phyloP scores from a whole-genome alignment of 2,888 invertebrate genomes.

The Drosophila engyochracea region DNA sequence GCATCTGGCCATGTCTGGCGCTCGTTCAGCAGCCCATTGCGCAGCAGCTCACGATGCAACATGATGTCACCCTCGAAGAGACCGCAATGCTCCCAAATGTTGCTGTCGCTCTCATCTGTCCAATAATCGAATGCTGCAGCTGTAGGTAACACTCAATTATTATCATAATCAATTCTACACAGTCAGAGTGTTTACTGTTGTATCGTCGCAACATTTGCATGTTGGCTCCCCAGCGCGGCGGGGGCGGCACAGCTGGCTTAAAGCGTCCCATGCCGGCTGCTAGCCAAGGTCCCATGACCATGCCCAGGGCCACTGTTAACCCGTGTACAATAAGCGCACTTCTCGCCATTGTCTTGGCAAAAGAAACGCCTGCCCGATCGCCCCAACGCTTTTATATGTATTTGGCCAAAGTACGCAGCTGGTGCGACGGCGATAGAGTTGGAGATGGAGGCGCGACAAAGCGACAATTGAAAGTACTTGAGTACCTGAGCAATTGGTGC shows the following conservation, averaged over 20 bases:
- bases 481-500: constrained; percentile 31
- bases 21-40: constrained; percentile 86
- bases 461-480: constrained; percentile 59
- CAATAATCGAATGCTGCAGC: constrained; percentile 85
- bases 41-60: constrained; percentile 83
- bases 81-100: constrained; percentile 87
- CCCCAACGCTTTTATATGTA: constrained; percentile 62
- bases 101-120: constrained; percentile 85
- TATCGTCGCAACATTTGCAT: constrained; percentile 79
- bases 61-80: constrained; percentile 88
- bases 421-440: background rate
- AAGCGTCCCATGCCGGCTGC: constrained; percentile 42
- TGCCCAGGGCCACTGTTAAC: constrained; percentile 15
- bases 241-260: constrained; percentile 74
- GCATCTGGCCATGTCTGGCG: constrained; percentile 86
- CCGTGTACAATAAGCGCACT: constrained; percentile 40
- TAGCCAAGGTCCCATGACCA: constrained; percentile 10
- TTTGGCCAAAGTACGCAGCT: constrained; percentile 16
- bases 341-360: constrained; percentile 55
- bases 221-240: constrained; percentile 80
- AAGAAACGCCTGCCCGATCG: constrained; percentile 60
- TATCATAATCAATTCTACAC: constrained; percentile 3
- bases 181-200: constrained; percentile 79
- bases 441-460: constrained; percentile 27
- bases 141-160: constrained; percentile 27